Percentiles rank a stretch among this genome's conserved stretches.
These are phyloP conservation scores for Lacerta viridis DNA, from an alignment of 2,797 vertebrate genomes.

Conservation along the genomic window DNA sequence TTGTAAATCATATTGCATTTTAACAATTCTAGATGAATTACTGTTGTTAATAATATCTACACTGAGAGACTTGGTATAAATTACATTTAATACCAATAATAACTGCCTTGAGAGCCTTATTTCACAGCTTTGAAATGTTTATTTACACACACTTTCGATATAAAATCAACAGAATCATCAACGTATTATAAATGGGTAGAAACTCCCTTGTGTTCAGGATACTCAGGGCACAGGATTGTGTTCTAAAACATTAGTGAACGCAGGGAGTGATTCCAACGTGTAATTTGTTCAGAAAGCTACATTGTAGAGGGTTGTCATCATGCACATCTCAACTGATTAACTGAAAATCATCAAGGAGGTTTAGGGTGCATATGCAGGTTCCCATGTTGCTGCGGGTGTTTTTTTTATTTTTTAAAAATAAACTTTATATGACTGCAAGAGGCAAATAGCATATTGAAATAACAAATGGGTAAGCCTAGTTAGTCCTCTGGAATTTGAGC, in stretches of 20 bases:
- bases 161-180: conserved; percentile 18
- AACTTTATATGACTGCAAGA: neutral
- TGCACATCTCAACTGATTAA: conserved; percentile 8
- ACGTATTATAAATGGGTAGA: conserved; percentile 37
- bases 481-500: conserved; percentile 20
- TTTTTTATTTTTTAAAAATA: neutral
- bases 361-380: neutral
- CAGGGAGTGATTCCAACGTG: conserved; percentile 40
- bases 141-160: neutral
- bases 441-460: conserved; percentile 1
- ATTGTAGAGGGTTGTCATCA: conserved; percentile 35
- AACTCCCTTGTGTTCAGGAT: conserved; percentile 41
- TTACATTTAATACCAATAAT: conserved; percentile 22
- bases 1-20: neutral
- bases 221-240: conserved; percentile 40
- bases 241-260: conserved; percentile 44
- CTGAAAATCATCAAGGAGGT: neutral
- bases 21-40: conserved; percentile 29
- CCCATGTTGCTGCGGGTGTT: neutral
- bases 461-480: conserved; percentile 5
- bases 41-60: conserved; percentile 15
- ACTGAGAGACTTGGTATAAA: conserved; percentile 7
- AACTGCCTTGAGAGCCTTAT: conserved; percentile 9
- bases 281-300: conserved; percentile 7
- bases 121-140: conserved; percentile 17